Evolutionary conservation across 2,888 invertebrate species (phyloP).

Genomic region (Agrilus cyanescens): DNA sequence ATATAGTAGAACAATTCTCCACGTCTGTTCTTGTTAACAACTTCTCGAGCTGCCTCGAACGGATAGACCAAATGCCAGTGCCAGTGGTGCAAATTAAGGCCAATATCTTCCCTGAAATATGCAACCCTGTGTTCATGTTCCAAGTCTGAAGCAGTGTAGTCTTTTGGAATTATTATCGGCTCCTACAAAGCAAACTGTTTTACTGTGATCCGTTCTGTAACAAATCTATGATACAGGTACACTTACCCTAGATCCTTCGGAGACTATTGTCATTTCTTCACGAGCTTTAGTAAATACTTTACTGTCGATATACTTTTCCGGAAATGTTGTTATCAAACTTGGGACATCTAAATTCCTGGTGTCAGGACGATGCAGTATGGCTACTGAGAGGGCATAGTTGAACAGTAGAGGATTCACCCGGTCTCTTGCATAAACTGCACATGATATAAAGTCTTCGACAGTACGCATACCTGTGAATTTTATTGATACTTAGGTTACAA

Average conservation of each 20-base stretch:
- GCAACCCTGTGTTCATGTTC: constrained; percentile 72
- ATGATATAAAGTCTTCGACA: constrained; percentile 57
- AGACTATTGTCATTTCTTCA: constrained; percentile 53
- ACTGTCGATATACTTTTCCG: constrained; percentile 70
- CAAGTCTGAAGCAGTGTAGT: constrained; percentile 61
- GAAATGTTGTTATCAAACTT: constrained; percentile 66
- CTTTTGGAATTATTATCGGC: constrained; percentile 55
- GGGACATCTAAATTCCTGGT: constrained; percentile 60
- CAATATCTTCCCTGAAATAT: constrained; percentile 78
- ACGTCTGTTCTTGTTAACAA: constrained; percentile 64
- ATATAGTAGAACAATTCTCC: constrained; percentile 74
- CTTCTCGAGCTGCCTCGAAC: constrained; percentile 47
- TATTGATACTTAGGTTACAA: neutral
- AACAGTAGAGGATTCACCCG: constrained; percentile 70
- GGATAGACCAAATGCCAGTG: constrained; percentile 87
- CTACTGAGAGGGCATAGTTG: constrained; percentile 67
- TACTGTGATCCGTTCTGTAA: no score
- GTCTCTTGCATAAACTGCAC: constrained; percentile 57
- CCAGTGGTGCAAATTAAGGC: constrained; percentile 82
- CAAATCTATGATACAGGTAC: no score
- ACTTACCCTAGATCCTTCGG: constrained; percentile 49
- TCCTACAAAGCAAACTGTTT: constrained; percentile 33
- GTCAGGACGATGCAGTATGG: constrained; percentile 60
- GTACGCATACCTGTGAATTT: constrained; percentile 50
- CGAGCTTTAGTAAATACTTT: constrained; percentile 56